phyloP scores from a whole-genome alignment of 2,797 vertebrate species.

The Gymnodraco acuticeps region DNA sequence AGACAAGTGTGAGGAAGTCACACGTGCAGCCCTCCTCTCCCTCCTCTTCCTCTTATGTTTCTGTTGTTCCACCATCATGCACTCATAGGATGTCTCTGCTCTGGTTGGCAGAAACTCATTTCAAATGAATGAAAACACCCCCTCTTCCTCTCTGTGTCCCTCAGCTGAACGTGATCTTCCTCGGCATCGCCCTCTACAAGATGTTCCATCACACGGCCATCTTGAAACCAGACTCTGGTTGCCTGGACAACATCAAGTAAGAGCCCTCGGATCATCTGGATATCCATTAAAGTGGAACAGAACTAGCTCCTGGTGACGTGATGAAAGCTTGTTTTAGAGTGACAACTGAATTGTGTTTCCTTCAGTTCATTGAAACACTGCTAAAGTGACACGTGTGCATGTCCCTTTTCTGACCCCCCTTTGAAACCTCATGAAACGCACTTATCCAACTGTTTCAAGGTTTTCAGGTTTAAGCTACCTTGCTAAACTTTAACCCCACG shows the following conservation, averaged over 20 bases:
- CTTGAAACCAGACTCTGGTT: constrained; percentile 97
- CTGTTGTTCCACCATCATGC: constrained; percentile 37
- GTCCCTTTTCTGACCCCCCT: constrained; percentile 4
- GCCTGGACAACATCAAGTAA: constrained; percentile 99
- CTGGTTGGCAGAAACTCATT: constrained; percentile 77
- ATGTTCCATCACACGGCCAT: constrained; percentile 99
- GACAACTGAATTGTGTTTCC: constrained; percentile 14
- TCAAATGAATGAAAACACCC: constrained; percentile 73
- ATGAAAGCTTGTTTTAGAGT: constrained; percentile 38
- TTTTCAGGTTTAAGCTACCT: constrained; percentile 4
- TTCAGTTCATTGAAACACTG: constrained; percentile 22
- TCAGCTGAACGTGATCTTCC: constrained; percentile 98
- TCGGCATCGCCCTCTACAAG: constrained; percentile 99
- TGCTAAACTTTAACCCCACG: neutral
- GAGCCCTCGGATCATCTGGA: constrained; percentile 73
- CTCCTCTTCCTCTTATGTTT: constrained; percentile 9
- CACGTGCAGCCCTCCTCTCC: too few relatives aligned
- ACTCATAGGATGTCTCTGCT: constrained; percentile 75
- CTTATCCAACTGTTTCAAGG: constrained; percentile 25
- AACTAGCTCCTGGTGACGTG: constrained; percentile 55
- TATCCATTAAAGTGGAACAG: constrained; percentile 57
- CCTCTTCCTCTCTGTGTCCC: constrained; percentile 22
- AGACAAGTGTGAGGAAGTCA: constrained; percentile 62
- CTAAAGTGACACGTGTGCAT: constrained; percentile 20
- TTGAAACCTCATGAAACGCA: constrained; percentile 65